A percentile compares a stretch with the other conserved stretches of the same genome.
Evolutionary conservation across 2,113 vertebrate species (phyloP).

Genomic region (Neoarius graeffei): DNA sequence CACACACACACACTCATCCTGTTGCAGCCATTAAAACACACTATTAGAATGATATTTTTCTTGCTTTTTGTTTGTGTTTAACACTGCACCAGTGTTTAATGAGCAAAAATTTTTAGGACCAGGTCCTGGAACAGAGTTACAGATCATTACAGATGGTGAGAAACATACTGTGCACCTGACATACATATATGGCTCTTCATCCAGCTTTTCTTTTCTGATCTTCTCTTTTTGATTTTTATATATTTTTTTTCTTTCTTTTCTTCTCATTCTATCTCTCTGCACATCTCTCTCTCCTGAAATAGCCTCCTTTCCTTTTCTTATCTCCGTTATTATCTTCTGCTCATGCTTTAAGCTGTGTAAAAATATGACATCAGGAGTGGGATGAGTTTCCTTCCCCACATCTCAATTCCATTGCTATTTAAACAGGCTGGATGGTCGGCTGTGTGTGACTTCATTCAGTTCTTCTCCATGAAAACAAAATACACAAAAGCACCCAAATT

Average conservation of each 20-base stretch:
- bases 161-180: too few species aligned
- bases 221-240: not conserved
- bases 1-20: not conserved
- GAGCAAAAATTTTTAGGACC: not conserved
- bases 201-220: not conserved
- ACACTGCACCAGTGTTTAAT: not conserved
- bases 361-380: not conserved
- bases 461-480: not conserved
- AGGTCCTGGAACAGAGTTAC: not conserved
- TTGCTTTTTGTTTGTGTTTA: not conserved
- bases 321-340: not conserved
- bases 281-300: not conserved
- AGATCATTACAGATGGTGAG: not conserved
- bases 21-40: not conserved
- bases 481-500: not conserved
- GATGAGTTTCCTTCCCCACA: not conserved
- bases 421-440: not conserved
- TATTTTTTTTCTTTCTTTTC: not conserved
- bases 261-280: not conserved
- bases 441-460: not conserved
- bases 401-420: not conserved
- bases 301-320: not conserved
- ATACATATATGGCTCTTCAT: not conserved
- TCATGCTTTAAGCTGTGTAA: not conserved
- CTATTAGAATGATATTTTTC: not conserved